Base-by-base conservation (phyloP, 2,888 invertebrate species). In the Chalcis sispes region DNA sequence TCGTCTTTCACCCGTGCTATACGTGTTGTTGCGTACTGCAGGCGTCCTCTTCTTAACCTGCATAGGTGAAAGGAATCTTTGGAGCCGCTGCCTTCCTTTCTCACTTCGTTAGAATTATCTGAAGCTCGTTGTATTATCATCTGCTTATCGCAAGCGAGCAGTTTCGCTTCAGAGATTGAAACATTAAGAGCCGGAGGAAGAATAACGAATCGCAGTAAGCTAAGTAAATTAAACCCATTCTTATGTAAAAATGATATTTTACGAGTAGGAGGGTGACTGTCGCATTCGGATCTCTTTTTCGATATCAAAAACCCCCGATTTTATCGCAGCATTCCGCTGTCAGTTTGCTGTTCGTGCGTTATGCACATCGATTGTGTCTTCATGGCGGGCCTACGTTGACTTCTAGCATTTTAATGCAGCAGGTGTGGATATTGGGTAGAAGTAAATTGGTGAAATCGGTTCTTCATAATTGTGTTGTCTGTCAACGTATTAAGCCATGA, bases 21-120 rank as follows among this genome's bases (percentile, higher is more conserved):
- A 10, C 40, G 42, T 8, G 56, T 56, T 0, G 42, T 42, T 8
- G 69, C 69, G 1, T 69, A 27, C 25, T 62, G 42, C 25, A 50
- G 10, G n/a, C 20, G 29, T 2, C 36, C 23, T 3, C 10, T 58
- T 27, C n/a, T 42, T 46, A 58, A 29, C 15, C 27, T 1, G 2
- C 25, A 27, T 58, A 15, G 58, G 32, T 2, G 7, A 5, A 36
- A 32, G 13, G 4, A 32, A 18, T 1, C 1, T n/a, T 18, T 18
- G 18, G 32, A 29, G 18, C 7, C 8, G n/a, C 36, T 58, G 2
- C 58, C 58, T 2, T 32, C 29, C 2, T 32, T 36, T 36, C 36
- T 58, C n/a, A 8, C 36, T 2, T 4, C 18, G 1, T 2, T n/a
- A 1, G 58, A 58, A 10, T 58, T 58, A 58, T 2, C 32, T 29